Conservation (phyloP, 2,113 vertebrate genomes). For the Dryoscopus gambensis region DNA sequence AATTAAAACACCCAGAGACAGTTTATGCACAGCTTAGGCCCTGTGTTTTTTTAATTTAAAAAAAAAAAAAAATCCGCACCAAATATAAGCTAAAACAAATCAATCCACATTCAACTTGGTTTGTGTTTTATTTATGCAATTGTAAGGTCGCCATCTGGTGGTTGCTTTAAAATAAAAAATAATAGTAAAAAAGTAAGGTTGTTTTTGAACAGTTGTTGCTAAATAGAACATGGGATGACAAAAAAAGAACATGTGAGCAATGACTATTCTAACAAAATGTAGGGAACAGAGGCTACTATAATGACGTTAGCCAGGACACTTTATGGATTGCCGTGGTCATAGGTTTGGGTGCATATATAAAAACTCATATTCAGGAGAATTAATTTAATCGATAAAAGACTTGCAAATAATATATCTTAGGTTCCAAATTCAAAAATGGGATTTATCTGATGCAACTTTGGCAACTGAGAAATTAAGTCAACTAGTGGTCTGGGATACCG, state of each 20-base stretch:
- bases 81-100: neutral
- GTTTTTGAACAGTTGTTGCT: neutral
- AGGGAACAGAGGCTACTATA: neutral
- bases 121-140: neutral
- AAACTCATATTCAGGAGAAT: neutral
- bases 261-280: neutral
- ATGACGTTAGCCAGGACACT: neutral
- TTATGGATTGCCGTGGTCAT: neutral
- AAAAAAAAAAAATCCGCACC: neutral
- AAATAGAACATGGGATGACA: neutral
- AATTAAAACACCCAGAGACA: neutral
- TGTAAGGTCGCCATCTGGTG: conserved; percentile 66
- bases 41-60: neutral
- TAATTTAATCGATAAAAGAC: neutral
- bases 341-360: neutral
- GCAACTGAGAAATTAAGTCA: neutral
- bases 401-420: neutral
- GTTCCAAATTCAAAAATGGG: neutral
- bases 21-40: neutral
- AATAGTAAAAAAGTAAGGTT: neutral
- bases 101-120: neutral
- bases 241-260: neutral
- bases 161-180: neutral
- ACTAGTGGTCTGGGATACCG: neutral
- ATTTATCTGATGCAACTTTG: neutral